Evolutionary conservation across 1,140 invertebrate genomes (phyloP).

Genomic region (Dendroctonus ponderosae): DNA sequence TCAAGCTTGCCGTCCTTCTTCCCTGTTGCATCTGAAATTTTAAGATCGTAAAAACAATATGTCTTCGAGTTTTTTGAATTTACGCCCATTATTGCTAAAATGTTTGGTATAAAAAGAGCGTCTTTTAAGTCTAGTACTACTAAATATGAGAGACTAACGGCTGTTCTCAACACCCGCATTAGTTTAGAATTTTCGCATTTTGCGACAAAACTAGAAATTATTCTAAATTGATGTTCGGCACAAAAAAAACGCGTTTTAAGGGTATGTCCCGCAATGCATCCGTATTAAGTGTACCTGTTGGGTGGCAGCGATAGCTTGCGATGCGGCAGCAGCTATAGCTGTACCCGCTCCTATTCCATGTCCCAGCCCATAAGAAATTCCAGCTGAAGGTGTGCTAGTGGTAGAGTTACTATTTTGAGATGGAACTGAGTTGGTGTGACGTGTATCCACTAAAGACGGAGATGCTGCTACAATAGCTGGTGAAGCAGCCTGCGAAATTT

Average conservation of each 20-base stretch:
- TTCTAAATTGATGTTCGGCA: too few species aligned
- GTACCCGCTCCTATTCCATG: constrained; percentile 69
- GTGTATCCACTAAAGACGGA: constrained; percentile 36
- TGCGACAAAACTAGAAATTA: too few species aligned
- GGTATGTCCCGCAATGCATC: too few species aligned
- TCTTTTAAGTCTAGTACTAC: too few species aligned
- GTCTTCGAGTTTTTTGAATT: not conserved
- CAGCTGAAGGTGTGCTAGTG: constrained; percentile 33
- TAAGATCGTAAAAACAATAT: not conserved
- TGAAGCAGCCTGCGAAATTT: constrained; percentile 40
- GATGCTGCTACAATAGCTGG: constrained; percentile 9
- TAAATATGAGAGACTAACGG: too few species aligned
- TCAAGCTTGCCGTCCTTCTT: constrained; percentile 87
- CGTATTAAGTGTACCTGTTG: constrained; percentile 67
- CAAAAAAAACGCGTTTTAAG: too few species aligned
- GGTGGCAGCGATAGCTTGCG: constrained; percentile 93
- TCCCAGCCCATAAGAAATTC: constrained; percentile 55
- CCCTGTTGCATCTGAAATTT: constrained; percentile 82
- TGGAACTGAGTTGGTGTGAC: constrained; percentile 27
- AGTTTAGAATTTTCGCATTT: too few species aligned
- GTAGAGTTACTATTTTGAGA: constrained; percentile 21
- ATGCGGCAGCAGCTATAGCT: constrained; percentile 91
- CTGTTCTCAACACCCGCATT: too few species aligned
- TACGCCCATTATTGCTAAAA: too few species aligned
- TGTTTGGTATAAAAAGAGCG: too few species aligned